phyloP scores from a whole-genome alignment of 2,113 vertebrate genomes.

The Nothoprocta perdicaria region DNA sequence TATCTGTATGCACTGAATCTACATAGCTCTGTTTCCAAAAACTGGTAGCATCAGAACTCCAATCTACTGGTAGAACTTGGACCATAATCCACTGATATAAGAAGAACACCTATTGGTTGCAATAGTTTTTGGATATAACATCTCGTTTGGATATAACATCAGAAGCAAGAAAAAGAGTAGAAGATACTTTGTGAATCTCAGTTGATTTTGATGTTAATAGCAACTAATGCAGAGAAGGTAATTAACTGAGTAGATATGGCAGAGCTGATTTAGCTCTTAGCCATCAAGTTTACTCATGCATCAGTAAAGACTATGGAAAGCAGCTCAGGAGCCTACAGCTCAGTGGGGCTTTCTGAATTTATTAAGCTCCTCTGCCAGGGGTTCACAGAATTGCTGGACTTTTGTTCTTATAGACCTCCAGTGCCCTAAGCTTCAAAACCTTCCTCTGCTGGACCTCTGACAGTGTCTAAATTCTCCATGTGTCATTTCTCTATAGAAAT shows the following conservation, averaged over 20 bases:
- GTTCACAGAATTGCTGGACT: not conserved
- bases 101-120: not conserved
- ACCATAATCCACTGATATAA: not conserved
- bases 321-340: not conserved
- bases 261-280: slow-evolving; percentile 8
- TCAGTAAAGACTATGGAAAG: not conserved
- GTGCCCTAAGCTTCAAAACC: not conserved
- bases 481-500: not conserved
- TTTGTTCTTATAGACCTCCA: not conserved
- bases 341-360: not conserved
- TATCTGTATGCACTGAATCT: slow-evolving; percentile 12
- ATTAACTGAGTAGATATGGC: not conserved
- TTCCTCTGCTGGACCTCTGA: not conserved
- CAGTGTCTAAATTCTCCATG: not conserved
- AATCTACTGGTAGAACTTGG: not conserved
- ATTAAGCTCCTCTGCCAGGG: not conserved
- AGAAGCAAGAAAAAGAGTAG: not conserved
- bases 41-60: not conserved
- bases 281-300: not conserved
- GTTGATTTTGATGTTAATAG: not conserved
- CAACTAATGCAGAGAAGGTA: not conserved
- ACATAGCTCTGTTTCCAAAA: slow-evolving; percentile 16
- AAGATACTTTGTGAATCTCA: not conserved
- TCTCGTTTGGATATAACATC: not conserved
- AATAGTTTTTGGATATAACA: not conserved